These are phyloP conservation scores for Harmothoe impar DNA, from an alignment of 2,888 invertebrate genomes.

Conservation along the genomic window DNA sequence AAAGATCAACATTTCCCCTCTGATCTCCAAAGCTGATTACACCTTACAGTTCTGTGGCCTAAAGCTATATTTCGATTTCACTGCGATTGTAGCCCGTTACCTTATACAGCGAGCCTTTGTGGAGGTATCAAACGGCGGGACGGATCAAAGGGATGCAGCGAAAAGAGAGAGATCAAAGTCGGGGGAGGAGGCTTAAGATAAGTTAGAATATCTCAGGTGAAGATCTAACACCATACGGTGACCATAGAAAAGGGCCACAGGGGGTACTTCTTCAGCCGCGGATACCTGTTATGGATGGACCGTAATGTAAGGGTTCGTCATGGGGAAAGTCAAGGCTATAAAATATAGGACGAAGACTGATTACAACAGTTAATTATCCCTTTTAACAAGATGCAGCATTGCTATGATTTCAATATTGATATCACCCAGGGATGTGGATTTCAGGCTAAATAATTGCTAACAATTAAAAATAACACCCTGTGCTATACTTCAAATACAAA, in stretches of 20 bases:
- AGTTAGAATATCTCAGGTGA: neutral
- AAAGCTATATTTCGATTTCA: constrained; percentile 3
- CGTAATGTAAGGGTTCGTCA: no score
- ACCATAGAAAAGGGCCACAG: neutral
- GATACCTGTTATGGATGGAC: no score
- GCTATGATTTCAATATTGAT: no score
- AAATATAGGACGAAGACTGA: no score
- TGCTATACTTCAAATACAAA: no score
- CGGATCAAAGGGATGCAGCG: neutral
- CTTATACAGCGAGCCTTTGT: neutral
- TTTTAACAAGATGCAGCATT: no score
- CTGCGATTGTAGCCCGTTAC: neutral
- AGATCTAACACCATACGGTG: constrained; percentile 23
- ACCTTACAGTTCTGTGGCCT: neutral
- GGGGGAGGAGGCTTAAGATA: neutral
- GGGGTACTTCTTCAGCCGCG: neutral
- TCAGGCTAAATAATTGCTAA: no score
- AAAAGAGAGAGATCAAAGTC: constrained; percentile 7
- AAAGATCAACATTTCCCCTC: constrained; percentile 17
- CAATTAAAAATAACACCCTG: no score
- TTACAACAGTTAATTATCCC: no score
- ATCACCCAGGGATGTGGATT: no score
- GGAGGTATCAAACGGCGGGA: neutral
- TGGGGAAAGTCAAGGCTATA: no score
- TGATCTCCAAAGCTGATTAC: neutral